Evolutionary conservation across 2,888 invertebrate genomes (phyloP), one percentile per base, ranked within the genome.

Genomic region (Dusona sp.): DNA sequence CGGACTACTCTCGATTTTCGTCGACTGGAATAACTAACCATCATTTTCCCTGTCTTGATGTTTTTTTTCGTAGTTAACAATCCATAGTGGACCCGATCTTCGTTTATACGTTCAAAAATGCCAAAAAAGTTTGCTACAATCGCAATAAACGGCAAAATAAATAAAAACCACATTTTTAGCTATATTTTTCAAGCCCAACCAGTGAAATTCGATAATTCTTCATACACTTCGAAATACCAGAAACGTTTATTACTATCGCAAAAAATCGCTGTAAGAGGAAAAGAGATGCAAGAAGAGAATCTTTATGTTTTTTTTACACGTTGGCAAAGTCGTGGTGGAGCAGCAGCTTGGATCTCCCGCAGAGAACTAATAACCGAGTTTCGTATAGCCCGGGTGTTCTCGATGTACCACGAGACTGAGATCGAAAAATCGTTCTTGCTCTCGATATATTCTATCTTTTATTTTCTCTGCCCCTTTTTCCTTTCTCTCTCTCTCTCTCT

Each of bases 331-430:
- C 64, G 61, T 64, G 73, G 25, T 77, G 70, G 80, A 77, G 79
- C 70, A 83, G 83, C 78, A 70, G 36, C 36, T 61, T 78, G 54
- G 86, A 90, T 90, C 91, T 89, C 90, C 92, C 92, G 92, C 91
- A 85, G 93, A 91, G 93, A 93, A 92, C 93, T 93, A 93, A 93
- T 93, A 93, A 93, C 92, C 91, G 91, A 92, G 92, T 92, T 90
- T 89, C 86, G 88, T 90, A 57, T 68, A 77, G 78, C 74, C 72
- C 86, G 73, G 84, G 67, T 78, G 79, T 87, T 79, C 75, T 54
- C 45, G 75, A 84, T 85, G 73, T 75, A 84, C 83, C 70, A 68
- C 78, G 65, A 75, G 79, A 87, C 74, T 72, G 78, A 70, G 79
- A 84, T 87, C 79, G 79, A 87, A 84, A 86, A 84, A 82, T 86